Base-by-base conservation (phyloP, 2,797 vertebrate genomes). In the Jordanella pulchra region DNA sequence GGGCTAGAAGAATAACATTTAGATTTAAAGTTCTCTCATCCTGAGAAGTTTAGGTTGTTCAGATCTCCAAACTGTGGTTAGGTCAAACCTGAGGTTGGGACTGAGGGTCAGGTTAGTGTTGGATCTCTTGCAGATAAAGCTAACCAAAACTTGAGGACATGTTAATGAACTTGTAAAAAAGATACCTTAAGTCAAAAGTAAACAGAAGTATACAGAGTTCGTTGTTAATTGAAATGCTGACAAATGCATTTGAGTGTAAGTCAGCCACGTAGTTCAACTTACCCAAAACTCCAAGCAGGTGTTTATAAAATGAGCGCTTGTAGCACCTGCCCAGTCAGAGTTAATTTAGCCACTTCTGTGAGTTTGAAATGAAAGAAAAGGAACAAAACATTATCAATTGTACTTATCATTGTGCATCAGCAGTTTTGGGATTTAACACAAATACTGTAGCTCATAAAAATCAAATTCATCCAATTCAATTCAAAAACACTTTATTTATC, bases 1-100 rank as follows among this genome's bases (percentile, higher is more conserved):
- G 93, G 89, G 87, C 90, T 73, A 92, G 89, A 95, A 95, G 94
- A 94, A 95, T 93, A 95, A 95, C 94, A 94, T 94, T 95, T 93
- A 93, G 92, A 93, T 93, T 95, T 89, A 93, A 93, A 91, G 90
- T 94, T 94, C 93, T 94, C 92, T 93, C 93, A 92, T 93, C 93
- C 92, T 90, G 86, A 89, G 89, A 93, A 91, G 90, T 91, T 92
- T 85, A 90, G 93, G 91, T 81, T 83, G 80, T 85, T 84, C 84
- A 44, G 82, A 86, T 84, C 81, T 76, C 69, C 84, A 90, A 89
- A 85, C 81, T 76, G 78, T 73, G 42, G 72, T 77, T 55, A 81
- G 77, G 86, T 84, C 69, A 78, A 86, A 70, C 81, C 64, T 65
- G 82, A 84, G 84, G 84, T 92, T 65, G 84, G 64, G 53, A 72